Evolutionary conservation across 2,113 vertebrate genomes (phyloP), one percentile per base, ranked within the genome.

Genomic region (Heptranchias perlo): DNA sequence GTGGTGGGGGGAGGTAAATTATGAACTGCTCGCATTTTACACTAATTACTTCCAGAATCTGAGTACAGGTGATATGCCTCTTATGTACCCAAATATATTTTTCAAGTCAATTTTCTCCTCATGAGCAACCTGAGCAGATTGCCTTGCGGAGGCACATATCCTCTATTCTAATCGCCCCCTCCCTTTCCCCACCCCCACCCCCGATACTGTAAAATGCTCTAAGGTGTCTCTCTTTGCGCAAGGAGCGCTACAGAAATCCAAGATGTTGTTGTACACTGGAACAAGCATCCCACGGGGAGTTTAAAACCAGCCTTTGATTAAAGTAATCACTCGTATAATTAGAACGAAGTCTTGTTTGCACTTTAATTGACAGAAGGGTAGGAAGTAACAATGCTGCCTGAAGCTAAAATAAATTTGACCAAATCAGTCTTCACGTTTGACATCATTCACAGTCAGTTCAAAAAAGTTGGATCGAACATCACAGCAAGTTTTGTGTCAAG

Each of bases 251-350:
- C 58, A 93, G 35, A 62, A 93, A 39, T 62, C 5, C 16, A 93
- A 93, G 44, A n/a, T n/a, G n/a, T 6, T 6, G 31, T 18, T 92
- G 52, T 92, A 93, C 58, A 93, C n/a, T 61, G 16, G 14, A 93
- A 93, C 7, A 64, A 2, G n/a, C 58, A 93, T 62, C 23, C 58
- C n/a, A 93, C 58, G 13, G 89, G 58, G n/a, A 93, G 14, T 93
- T 93, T 93, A 44, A 93, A 93, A 93, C 21, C 35, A 62, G 58
- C 14, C 64, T 93, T 58, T 93, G 58, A 93, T 93, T 62, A 62
- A 92, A 62, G 58, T 93, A 62, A 93, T 93, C 58, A 62, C 39
- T 5, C 1, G n/a, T 62, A 93, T 93, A 62, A 62, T 64, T 93
- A 62, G 87, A 91, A 61, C 28, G 0, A 91, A 61, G 58, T 61